phyloP scores from a whole-genome alignment of 2,888 invertebrate species.

The Mechanitis mazaeus region DNA sequence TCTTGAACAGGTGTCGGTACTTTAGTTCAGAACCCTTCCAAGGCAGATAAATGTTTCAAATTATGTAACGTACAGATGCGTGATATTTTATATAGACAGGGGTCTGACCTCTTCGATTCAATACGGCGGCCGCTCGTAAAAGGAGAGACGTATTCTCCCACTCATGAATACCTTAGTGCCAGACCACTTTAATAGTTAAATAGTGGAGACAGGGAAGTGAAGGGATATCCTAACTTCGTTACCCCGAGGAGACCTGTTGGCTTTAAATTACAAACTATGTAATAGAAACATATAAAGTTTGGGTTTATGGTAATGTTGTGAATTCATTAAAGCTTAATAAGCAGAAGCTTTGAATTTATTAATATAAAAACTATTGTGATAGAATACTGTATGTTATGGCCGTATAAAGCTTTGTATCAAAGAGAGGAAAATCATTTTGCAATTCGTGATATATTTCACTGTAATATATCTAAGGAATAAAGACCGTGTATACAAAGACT shows the following conservation, averaged over 20 bases:
- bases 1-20: too few relatives aligned
- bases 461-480: too few relatives aligned
- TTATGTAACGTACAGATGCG: constrained; percentile 52
- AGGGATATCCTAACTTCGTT: constrained; percentile 38
- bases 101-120: constrained; percentile 65
- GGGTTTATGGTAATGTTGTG: not conserved
- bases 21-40: constrained; percentile 13
- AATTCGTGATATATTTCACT: too few relatives aligned
- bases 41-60: constrained; percentile 46
- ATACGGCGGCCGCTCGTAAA: constrained; percentile 66
- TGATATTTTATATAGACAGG: constrained; percentile 56
- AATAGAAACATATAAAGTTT: not conserved
- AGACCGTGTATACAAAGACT: not conserved
- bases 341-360: too few relatives aligned
- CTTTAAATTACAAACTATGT: constrained; percentile 4
- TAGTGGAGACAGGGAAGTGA: constrained; percentile 46
- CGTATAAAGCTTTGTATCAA: too few relatives aligned
- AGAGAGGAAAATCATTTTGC: too few relatives aligned
- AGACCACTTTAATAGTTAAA: constrained; percentile 70
- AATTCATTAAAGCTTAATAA: too few relatives aligned
- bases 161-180: constrained; percentile 71
- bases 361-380: too few relatives aligned
- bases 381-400: too few relatives aligned
- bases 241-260: constrained; percentile 32
- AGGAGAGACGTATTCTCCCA: constrained; percentile 60